Evolutionary conservation across 1,140 invertebrate species (phyloP).

Genomic region (Euwallacea fornicatus): DNA sequence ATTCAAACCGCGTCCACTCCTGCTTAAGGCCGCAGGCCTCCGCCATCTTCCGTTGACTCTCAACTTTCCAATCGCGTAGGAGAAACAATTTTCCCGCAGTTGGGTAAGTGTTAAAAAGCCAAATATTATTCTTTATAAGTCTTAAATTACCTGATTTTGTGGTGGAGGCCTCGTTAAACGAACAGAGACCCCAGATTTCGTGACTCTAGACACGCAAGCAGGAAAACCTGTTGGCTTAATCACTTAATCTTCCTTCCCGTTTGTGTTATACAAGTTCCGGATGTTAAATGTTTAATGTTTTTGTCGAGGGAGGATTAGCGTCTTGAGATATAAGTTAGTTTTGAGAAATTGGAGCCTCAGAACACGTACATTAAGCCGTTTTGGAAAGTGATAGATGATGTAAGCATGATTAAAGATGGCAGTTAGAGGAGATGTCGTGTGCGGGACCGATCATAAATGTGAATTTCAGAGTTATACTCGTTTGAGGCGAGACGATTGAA

Average conservation of each 20-base stretch:
- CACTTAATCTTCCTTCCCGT: conserved; percentile 32
- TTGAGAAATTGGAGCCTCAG: no score
- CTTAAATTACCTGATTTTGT: conserved; percentile 18
- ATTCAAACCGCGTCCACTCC: no score
- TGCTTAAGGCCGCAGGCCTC: no score
- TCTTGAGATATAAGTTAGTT: conserved; percentile 9
- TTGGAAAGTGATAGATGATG: neutral
- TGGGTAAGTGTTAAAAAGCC: neutral
- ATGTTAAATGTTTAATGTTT: conserved; percentile 35
- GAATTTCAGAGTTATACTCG: no score
- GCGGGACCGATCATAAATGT: no score
- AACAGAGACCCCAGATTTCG: conserved; percentile 18
- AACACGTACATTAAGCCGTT: conserved; percentile 3
- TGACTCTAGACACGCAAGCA: conserved; percentile 25
- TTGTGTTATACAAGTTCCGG: conserved; percentile 29
- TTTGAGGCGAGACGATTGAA: no score
- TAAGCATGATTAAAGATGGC: neutral
- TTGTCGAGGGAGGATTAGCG: conserved; percentile 17
- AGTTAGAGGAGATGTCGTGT: no score
- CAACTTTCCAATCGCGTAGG: no score
- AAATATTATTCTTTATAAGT: conserved; percentile 18
- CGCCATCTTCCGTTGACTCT: no score
- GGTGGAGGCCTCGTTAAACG: conserved; percentile 9
- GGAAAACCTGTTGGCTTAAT: conserved; percentile 33
- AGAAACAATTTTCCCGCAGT: no score